Conservation (phyloP, 1,140 invertebrate genomes). For the Odontomachus brunneus region DNA sequence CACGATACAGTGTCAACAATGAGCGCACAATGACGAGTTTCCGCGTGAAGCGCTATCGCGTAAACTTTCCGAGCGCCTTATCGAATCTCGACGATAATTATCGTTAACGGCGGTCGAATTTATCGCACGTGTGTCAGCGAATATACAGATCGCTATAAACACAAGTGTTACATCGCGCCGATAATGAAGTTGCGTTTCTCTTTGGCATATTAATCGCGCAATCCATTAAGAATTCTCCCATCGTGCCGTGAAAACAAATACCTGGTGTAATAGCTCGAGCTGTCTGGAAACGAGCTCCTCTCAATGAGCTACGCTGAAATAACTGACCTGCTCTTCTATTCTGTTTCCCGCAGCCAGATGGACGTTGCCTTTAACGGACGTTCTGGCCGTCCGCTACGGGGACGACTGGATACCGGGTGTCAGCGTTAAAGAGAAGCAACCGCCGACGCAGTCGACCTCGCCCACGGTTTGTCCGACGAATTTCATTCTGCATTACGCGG, state of each 20-base stretch:
- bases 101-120: not conserved
- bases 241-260: not conserved
- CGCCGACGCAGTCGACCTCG: constrained; percentile 63
- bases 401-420: constrained; percentile 78
- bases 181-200: not conserved
- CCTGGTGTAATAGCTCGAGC: not conserved
- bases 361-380: constrained; percentile 85
- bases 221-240: no score
- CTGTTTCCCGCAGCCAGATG: constrained; percentile 83
- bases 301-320: no score
- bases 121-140: not conserved
- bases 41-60: no score
- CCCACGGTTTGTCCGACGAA: constrained; percentile 83
- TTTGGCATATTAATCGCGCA: not conserved
- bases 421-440: constrained; percentile 66
- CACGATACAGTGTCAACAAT: not conserved
- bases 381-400: constrained; percentile 85
- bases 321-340: not conserved
- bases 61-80: not conserved
- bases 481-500: constrained; percentile 88
- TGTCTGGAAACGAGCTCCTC: not conserved
- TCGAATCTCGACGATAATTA: not conserved
- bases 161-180: not conserved
- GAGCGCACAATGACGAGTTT: not conserved
- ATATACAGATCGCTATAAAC: not conserved